These are phyloP conservation scores for Gila robusta DNA, from an alignment of 2,797 vertebrate species.

Conservation along the genomic window DNA sequence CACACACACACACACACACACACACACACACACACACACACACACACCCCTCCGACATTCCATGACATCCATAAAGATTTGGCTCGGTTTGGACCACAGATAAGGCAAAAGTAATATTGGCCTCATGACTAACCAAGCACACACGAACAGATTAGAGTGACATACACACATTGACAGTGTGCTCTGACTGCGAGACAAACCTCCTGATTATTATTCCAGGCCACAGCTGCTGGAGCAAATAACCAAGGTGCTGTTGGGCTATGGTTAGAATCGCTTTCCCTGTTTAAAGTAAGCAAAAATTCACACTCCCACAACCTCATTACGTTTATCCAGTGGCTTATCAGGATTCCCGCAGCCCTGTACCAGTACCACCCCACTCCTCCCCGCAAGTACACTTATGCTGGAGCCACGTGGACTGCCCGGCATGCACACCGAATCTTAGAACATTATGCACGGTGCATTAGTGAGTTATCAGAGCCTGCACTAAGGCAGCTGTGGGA, in stretches of 20 bases:
- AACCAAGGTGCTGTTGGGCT: slow-evolving; percentile 72
- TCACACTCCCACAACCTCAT: slow-evolving; percentile 76
- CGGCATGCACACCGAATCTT: slow-evolving; percentile 63
- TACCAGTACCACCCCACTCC: background rate
- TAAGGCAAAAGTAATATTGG: slow-evolving; percentile 57
- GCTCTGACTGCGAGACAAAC: slow-evolving; percentile 54
- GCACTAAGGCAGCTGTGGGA: background rate
- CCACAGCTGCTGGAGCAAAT: slow-evolving; percentile 71
- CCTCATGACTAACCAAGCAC: slow-evolving; percentile 44
- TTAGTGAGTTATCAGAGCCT: slow-evolving; percentile 62
- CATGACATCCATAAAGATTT: slow-evolving; percentile 18
- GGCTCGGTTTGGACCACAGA: slow-evolving; percentile 36
- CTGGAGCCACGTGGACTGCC: background rate
- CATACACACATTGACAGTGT: slow-evolving; percentile 31
- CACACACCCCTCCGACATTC: slow-evolving; percentile 11
- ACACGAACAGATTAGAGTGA: slow-evolving; percentile 34
- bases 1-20: slow-evolving; percentile 2
- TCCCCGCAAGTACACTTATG: background rate
- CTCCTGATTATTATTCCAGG: slow-evolving; percentile 74
- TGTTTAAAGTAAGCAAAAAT: slow-evolving; percentile 75
- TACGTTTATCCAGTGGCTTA: slow-evolving; percentile 77
- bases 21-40: slow-evolving; percentile 29
- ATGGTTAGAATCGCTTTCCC: slow-evolving; percentile 68
- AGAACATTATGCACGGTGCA: slow-evolving; percentile 60
- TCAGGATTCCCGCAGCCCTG: slow-evolving; percentile 67